Percentiles rank a stretch among this genome's conserved stretches.
These are phyloP conservation scores for Pangasianodon gigas DNA, from an alignment of 2,113 vertebrate species.

Conservation along the genomic window DNA sequence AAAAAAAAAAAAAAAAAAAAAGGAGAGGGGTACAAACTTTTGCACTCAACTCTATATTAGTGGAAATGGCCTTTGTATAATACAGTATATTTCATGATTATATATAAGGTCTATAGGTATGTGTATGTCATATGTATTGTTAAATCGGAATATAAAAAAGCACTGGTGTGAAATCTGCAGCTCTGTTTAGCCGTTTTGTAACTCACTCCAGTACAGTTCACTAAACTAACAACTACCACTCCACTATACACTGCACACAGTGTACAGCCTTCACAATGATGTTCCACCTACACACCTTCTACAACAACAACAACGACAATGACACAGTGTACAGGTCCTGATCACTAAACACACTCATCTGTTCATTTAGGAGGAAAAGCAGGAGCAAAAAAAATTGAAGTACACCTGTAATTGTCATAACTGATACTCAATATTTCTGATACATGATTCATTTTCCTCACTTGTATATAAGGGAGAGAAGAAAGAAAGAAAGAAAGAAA, in stretches of 20 bases:
- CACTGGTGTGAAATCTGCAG: background rate
- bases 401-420: background rate
- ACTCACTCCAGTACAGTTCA: too few species aligned
- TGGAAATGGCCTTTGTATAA: background rate
- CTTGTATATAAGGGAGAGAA: too few species aligned
- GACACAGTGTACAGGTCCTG: background rate
- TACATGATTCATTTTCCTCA: too few species aligned
- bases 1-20: background rate
- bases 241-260: too few species aligned
- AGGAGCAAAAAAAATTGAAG: too few species aligned
- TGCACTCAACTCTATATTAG: background rate
- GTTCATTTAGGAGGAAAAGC: background rate
- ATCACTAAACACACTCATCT: background rate
- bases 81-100: background rate
- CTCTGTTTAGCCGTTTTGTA: too few species aligned
- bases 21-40: background rate
- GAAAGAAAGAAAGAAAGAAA: too few species aligned
- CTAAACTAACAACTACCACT: too few species aligned
- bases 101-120: background rate
- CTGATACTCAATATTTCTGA: background rate
- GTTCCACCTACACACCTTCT: background rate
- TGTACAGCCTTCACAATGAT: background rate
- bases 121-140: background rate
- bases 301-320: too few species aligned
- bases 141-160: too few species aligned